Conservation (phyloP, 2,113 vertebrate genomes). For the Motacilla tschutschensis region DNA sequence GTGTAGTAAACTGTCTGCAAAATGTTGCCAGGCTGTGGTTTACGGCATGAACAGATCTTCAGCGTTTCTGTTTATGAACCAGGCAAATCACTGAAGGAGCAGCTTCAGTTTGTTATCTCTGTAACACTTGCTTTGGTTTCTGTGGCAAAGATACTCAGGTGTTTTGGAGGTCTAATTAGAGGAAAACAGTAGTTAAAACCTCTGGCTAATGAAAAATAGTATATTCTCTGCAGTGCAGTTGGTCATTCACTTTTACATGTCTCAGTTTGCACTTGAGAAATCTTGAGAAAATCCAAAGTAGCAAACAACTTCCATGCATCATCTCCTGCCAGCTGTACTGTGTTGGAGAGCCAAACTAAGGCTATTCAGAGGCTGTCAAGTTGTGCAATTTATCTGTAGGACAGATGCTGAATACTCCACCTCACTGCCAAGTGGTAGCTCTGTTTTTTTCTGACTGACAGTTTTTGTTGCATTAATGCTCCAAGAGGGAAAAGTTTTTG, state of each 20-base stretch:
- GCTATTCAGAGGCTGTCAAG: not conserved
- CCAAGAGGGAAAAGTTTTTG: not conserved
- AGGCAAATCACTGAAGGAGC: not conserved
- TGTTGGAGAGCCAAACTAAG: not conserved
- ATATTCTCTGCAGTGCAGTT: not conserved
- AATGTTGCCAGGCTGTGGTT: conserved; percentile 14
- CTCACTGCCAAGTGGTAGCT: not conserved
- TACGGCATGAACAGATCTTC: not conserved
- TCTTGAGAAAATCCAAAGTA: not conserved
- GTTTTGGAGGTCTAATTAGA: not conserved
- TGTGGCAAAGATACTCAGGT: not conserved
- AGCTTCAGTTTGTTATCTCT: not conserved
- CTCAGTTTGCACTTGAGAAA: not conserved
- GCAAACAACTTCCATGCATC: not conserved
- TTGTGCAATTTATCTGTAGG: not conserved
- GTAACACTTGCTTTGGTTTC: not conserved
- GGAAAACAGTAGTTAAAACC: not conserved
- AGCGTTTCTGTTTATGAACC: not conserved
- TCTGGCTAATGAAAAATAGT: not conserved
- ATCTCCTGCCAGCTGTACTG: not conserved
- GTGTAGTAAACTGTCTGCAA: conserved; percentile 1
- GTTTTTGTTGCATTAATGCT: not conserved
- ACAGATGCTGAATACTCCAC: not conserved
- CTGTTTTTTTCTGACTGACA: not conserved
- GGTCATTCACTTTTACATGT: not conserved